These are phyloP conservation scores for Molossus molossus DNA, from an alignment of 2,797 vertebrate species.

Conservation along the genomic window DNA sequence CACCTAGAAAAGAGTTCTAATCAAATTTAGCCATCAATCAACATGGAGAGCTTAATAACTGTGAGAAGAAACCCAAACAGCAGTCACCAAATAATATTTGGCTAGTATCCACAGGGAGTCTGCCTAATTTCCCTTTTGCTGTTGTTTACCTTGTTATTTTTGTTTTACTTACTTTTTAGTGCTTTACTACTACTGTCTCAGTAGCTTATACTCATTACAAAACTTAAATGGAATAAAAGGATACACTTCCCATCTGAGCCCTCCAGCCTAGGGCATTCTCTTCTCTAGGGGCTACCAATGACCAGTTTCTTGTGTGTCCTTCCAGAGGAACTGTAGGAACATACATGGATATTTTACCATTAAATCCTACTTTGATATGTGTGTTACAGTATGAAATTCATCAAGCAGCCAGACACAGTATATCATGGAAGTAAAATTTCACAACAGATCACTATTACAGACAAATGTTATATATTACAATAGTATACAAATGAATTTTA, in stretches of 20 bases:
- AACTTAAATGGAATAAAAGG: conserved; percentile 13
- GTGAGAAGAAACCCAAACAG: conserved; percentile 23
- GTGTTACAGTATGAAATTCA: conserved; percentile 13
- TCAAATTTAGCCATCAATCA: not conserved
- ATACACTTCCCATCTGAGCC: not conserved
- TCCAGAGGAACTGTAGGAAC: not conserved
- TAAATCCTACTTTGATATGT: not conserved
- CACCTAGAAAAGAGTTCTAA: conserved; percentile 25
- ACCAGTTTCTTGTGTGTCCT: not conserved
- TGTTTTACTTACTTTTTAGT: conserved; percentile 33
- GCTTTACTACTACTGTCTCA: conserved; percentile 40
- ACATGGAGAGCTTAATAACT: not conserved
- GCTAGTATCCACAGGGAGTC: not conserved
- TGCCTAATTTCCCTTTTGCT: not conserved
- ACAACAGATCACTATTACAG: not conserved
- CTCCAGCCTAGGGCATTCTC: not conserved
- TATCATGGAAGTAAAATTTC: conserved; percentile 27
- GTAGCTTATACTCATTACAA: conserved; percentile 16
- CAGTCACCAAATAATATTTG: not conserved
- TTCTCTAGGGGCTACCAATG: not conserved
- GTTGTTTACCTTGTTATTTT: not conserved
- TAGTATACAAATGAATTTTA: not conserved
- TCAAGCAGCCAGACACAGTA: not conserved
- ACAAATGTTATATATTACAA: not conserved
- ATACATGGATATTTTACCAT: not conserved